Evolutionary conservation across 1,140 invertebrate species (phyloP).

Genomic region (Drosophila bifasciata): DNA sequence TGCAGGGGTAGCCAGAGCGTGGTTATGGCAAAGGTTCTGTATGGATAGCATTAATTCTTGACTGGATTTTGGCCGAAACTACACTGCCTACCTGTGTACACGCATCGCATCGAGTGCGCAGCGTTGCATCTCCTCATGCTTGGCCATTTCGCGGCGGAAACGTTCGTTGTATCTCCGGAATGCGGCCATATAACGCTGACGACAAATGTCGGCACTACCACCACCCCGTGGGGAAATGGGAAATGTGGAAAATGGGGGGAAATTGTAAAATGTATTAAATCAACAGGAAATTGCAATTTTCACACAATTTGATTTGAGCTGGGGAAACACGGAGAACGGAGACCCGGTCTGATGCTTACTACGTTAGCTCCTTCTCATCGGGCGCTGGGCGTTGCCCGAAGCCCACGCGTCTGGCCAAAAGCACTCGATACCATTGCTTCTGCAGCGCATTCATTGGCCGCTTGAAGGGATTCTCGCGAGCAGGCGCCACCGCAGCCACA

Average conservation of each 20-base stretch:
- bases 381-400: slow-evolving; percentile 58
- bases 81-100: slow-evolving; percentile 72
- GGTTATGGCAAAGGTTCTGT: slow-evolving; percentile 79
- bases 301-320: slow-evolving; percentile 79
- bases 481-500: slow-evolving; percentile 9
- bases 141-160: slow-evolving; percentile 79
- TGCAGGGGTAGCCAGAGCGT: slow-evolving; percentile 79
- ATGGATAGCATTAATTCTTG: no score
- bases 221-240: slow-evolving; percentile 27
- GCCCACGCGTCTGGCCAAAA: slow-evolving; percentile 72
- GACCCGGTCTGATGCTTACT: slow-evolving; percentile 55
- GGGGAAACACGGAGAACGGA: neutral
- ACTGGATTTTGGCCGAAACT: no score
- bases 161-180: slow-evolving; percentile 78
- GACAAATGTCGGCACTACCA: slow-evolving; percentile 73
- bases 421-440: slow-evolving; percentile 81
- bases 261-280: slow-evolving; percentile 76
- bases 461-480: slow-evolving; percentile 75
- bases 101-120: slow-evolving; percentile 82
- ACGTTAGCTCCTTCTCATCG: slow-evolving; percentile 66
- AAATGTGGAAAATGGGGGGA: slow-evolving; percentile 29
- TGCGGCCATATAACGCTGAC: slow-evolving; percentile 68
- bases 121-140: slow-evolving; percentile 80
- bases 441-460: slow-evolving; percentile 81
- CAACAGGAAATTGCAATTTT: slow-evolving; percentile 80